Evolutionary conservation across 2,113 vertebrate genomes (phyloP), one percentile per base, ranked within the genome.

Genomic region (Alethe castanea): DNA sequence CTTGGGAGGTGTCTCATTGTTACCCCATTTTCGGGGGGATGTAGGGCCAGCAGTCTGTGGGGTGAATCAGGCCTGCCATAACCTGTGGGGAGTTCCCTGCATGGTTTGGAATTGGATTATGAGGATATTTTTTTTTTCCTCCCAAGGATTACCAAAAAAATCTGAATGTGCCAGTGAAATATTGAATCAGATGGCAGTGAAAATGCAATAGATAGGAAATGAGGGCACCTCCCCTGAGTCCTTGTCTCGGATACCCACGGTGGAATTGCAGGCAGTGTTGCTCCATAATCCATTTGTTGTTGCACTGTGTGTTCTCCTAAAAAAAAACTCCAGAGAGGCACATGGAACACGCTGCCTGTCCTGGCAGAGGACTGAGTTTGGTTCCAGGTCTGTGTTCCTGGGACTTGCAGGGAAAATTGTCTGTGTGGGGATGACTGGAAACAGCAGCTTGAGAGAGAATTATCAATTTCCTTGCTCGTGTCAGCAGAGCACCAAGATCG

Each of bases 311-410:
- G 12, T 56, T 69, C 5, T 3, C 40, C 74, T 3, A 10, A 69
- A 67, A 31, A 18, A 25, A 36, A 50, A 54, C 73, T 65, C 10
- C 3, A 0, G 31, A 19, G 14, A 40, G 26, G 61, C 52, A 25
- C 40, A 0, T 3, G 47, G 85, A 38, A n/a, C 35, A 7, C 0
- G 0, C 47, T 66, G 36, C 26, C 38, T 36, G 36, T 52, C 35
- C 53, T 36, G 48, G 38, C 23, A 40, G 40, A 28, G 81, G 40
- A 1, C 28, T 48, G 26, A 14, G 14, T 14, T 33, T 24, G 81
- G 22, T 24, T 45, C 61, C 48, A 70, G 35, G 3, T 76, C 38
- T 59, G 22, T 14, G 78, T 8, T 84, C 35, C 47, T 61, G 67
- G 28, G 14, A 19, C n/a, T 13, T 44, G 84, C 53, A 56, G 22